These are phyloP conservation scores for Philonicus albiceps DNA, from an alignment of 2,888 invertebrate species.

Conservation along the genomic window DNA sequence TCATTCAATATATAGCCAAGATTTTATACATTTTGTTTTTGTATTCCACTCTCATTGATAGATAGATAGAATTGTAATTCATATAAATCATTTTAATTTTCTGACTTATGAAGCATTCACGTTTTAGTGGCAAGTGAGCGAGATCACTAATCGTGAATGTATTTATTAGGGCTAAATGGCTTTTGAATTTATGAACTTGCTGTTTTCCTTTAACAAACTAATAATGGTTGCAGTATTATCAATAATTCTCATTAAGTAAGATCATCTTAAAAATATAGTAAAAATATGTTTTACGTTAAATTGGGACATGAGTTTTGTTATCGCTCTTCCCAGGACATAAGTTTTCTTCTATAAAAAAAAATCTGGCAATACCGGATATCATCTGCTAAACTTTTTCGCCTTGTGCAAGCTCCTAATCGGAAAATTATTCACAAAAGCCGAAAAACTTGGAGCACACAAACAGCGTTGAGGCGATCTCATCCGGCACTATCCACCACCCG, in stretches of 20 bases:
- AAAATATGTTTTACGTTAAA: background rate
- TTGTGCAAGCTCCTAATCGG: slow-evolving; percentile 21
- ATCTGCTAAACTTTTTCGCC: slow-evolving; percentile 1
- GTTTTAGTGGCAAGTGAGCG: no score
- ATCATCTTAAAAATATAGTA: no score
- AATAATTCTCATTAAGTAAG: no score
- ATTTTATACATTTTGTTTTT: background rate
- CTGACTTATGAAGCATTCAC: no score
- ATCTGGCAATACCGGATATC: slow-evolving; percentile 18
- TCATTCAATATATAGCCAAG: background rate
- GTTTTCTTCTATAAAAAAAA: background rate
- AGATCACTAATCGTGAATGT: no score
- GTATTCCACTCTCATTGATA: background rate
- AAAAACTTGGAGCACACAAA: background rate
- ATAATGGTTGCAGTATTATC: no score
- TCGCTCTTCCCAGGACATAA: background rate
- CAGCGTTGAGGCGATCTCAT: background rate
- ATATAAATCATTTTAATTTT: background rate
- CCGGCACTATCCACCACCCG: background rate
- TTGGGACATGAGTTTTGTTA: background rate
- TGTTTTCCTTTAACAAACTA: no score
- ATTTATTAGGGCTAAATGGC: no score
- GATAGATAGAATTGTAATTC: background rate
- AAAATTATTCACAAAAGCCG: slow-evolving; percentile 12
- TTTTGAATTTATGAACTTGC: no score